Evolutionary conservation across 1,140 invertebrate species (phyloP), one percentile per base, ranked within the genome.

Genomic region (Medauroidea extradentata): DNA sequence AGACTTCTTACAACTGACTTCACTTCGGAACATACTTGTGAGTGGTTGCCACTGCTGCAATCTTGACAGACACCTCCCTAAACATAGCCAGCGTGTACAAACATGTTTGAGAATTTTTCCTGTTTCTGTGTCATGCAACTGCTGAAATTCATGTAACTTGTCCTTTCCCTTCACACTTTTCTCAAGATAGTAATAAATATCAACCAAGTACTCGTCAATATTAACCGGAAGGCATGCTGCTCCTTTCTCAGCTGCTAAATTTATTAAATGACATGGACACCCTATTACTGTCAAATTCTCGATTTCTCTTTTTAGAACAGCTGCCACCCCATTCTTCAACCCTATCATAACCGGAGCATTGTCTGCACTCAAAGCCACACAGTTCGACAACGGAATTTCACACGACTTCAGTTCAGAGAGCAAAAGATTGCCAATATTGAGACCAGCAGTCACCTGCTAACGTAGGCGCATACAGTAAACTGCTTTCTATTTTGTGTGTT

Each of bases 71-170:
- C 44, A 46, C 24, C 44, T 46, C 24, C 44, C 44, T 25, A 46
- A 46, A 5, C 4, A 46, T 7, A 46, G 44, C 44, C 44, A 46
- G 4, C 5, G 44, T n/a, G 24, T 13, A 25, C 44, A 46, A 19
- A 46, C 44, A n/a, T 46, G 44, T 46, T 46, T 46, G 18, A 46
- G 44, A 25, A 46, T n/a, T 46, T 46, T 46, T 46, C 44, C 13
- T 5, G 24, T 25, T 46, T 46, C 44, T 46, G 24, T 25, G 24
- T 46, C n/a, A 46, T 25, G 24, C 44, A 46, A 25, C 24, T 21
- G 18, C 44, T 46, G 44, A 46, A 46, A 46, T 25, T 46, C 18
- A 9, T 46, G 18, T 25, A 46, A 46, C 24, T 25, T 46, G 3
- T 46, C 44, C 24, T 46, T 46, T 25, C 44, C 5, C 44, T 46